Evolutionary conservation across 2,888 invertebrate species (phyloP), one percentile per base, ranked within the genome.

Genomic region (Amaurobius ferox): DNA sequence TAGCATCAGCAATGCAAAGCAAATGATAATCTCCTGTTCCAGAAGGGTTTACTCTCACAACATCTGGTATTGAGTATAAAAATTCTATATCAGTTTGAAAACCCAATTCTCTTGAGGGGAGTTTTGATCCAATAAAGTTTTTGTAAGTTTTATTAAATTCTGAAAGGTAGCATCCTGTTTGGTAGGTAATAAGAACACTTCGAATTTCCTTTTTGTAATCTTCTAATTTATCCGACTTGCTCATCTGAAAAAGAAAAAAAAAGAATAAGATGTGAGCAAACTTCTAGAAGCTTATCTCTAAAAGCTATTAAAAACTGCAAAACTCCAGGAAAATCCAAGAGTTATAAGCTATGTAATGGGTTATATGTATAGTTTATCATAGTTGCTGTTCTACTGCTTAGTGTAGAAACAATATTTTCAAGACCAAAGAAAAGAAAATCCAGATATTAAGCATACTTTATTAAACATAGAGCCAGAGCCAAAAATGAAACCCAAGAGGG

Each of bases 21-120:
- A 85, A 48, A 55, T 55, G 55, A 67, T 39, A 39, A 11, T 48
- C 35, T 1, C 66, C 23, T 1, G 7, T 19, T 7, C 77, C 71
- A 11, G 62, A 30, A 16, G 26, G 19, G 23, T 28, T 16, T 19
- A 85, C 55, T 23, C 55, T 28, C 16, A 85, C 72, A 11, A 72
- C 77, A 67, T 85, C 77, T 29, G 72, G 48, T 9, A 85, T 62
- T 26, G 77, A 55, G 11, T 67, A 29, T 32, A 85, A 19, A 23
- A 85, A 66, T 3, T 85, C 77, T 23, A 72, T 55, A 40, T 77
- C 71, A 23, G 61, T 28, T 1, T 30, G 44, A 23, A 39, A 85
- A 7, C 83, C 83, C n/a, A 85, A 72, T n/a, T 85, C 77, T 3
- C 67, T 48, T 28, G 32, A 23, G 6, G 83, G 83, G 7, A 85